Evolutionary conservation across 2,888 invertebrate species (phyloP).

Genomic region (Leucophora obtusa): DNA sequence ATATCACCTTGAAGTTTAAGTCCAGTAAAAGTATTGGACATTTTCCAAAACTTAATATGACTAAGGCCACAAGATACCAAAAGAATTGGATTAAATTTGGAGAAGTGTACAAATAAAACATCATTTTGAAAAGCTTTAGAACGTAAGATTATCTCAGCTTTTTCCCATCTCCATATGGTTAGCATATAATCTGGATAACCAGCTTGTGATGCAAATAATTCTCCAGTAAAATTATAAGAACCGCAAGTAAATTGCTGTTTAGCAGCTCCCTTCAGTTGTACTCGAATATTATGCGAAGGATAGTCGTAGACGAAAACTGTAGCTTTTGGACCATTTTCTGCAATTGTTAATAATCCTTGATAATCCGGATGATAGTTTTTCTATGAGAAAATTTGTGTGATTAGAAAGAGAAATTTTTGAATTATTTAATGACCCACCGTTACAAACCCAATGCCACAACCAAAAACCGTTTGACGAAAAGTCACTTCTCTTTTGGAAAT

Average conservation of each 20-base stretch:
- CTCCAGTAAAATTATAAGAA: constrained; percentile 89
- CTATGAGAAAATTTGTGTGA: constrained; percentile 72
- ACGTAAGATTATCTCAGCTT: constrained; percentile 86
- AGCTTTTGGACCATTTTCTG: constrained; percentile 87
- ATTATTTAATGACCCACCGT: constrained; percentile 77
- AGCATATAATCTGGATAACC: constrained; percentile 92
- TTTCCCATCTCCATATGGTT: constrained; percentile 93
- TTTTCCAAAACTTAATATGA: constrained; percentile 96
- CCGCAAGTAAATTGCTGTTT: constrained; percentile 85
- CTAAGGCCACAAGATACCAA: constrained; percentile 88
- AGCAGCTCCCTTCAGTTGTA: constrained; percentile 88
- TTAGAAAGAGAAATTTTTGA: not conserved
- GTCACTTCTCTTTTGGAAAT: constrained; percentile 83
- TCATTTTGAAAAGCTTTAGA: constrained; percentile 91
- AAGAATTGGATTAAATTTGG: constrained; percentile 87
- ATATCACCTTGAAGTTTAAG: constrained; percentile 91
- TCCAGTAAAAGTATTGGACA: constrained; percentile 93
- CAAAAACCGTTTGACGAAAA: constrained; percentile 87
- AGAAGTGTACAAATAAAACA: constrained; percentile 89
- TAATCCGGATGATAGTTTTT: constrained; percentile 82
- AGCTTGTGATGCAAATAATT: constrained; percentile 85
- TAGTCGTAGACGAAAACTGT: constrained; percentile 90
- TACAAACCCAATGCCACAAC: constrained; percentile 90
- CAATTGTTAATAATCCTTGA: constrained; percentile 87
- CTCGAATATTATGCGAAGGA: constrained; percentile 87